phyloP scores from a whole-genome alignment of 2,888 invertebrate species.

The Petrophora chlorosata region DNA sequence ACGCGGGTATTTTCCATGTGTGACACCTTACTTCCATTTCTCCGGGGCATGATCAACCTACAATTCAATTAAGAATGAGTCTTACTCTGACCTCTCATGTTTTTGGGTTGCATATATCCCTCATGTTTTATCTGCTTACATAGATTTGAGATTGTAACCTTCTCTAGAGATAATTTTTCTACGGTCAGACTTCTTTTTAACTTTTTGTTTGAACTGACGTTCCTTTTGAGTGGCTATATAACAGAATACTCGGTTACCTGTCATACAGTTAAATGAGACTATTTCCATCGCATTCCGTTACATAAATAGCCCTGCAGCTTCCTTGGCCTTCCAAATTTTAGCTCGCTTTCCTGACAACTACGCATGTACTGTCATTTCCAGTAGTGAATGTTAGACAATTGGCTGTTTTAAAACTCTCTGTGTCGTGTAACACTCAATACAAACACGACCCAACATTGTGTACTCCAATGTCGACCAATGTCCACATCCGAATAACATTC shows the following conservation, averaged over 20 bases:
- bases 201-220: background rate
- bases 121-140: too few relatives aligned
- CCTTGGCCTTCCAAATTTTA: slow-evolving; percentile 52
- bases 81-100: too few relatives aligned
- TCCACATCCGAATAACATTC: slow-evolving; percentile 63
- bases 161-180: too few relatives aligned
- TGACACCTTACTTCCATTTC: too few relatives aligned
- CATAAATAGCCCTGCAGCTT: slow-evolving; percentile 46
- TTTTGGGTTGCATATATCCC: too few relatives aligned
- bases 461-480: slow-evolving; percentile 49
- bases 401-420: slow-evolving; percentile 63
- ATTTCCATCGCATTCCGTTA: slow-evolving; percentile 19
- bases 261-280: slow-evolving; percentile 7
- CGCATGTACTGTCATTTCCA: slow-evolving; percentile 61
- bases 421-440: slow-evolving; percentile 46
- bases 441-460: slow-evolving; percentile 53
- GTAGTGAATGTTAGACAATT: slow-evolving; percentile 66
- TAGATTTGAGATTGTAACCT: too few relatives aligned
- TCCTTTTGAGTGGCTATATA: too few relatives aligned
- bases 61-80: too few relatives aligned
- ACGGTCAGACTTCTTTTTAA: background rate
- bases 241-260: too few relatives aligned
- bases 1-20: too few relatives aligned
- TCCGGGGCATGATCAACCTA: too few relatives aligned
- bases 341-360: slow-evolving; percentile 43